These are phyloP conservation scores for Corythoichthys intestinalis DNA, from an alignment of 2,113 vertebrate genomes.

Conservation along the genomic window DNA sequence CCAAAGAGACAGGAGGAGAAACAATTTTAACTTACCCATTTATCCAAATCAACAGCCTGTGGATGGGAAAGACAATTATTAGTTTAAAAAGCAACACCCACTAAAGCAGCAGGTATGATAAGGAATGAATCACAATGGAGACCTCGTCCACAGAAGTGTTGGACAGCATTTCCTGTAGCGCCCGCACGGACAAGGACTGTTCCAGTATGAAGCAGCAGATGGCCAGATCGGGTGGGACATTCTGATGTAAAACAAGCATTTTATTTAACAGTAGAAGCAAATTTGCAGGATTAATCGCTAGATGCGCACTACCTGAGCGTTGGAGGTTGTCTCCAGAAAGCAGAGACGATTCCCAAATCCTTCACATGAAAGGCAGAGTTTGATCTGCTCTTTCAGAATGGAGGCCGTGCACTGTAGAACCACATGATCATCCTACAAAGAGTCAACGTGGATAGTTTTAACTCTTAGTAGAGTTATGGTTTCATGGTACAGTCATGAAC, in stretches of 20 bases:
- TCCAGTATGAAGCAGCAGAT: slow-evolving; percentile 89
- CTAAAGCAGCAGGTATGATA: not conserved
- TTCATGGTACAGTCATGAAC: too few relatives aligned
- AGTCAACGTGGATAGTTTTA: too few relatives aligned
- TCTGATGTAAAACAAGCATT: slow-evolving; percentile 64
- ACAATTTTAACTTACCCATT: slow-evolving; percentile 71
- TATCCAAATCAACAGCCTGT: slow-evolving; percentile 78
- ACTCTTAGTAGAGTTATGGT: too few relatives aligned
- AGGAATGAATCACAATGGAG: not conserved
- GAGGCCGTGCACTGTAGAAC: slow-evolving; percentile 86
- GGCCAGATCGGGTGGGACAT: slow-evolving; percentile 86
- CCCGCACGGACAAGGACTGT: slow-evolving; percentile 89
- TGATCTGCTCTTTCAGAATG: slow-evolving; percentile 87
- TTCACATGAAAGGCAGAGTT: slow-evolving; percentile 86
- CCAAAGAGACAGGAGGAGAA: not conserved
- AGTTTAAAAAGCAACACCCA: not conserved
- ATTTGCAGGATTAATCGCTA: not conserved
- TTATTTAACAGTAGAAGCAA: not conserved
- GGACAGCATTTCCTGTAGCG: slow-evolving; percentile 85
- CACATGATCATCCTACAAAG: slow-evolving; percentile 78
- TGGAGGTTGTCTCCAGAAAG: slow-evolving; percentile 87
- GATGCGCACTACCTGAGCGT: slow-evolving; percentile 78
- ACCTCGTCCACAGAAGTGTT: slow-evolving; percentile 79
- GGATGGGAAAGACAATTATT: slow-evolving; percentile 4
- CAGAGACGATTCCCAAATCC: slow-evolving; percentile 90